Evolutionary conservation across 2,797 vertebrate species (phyloP), one percentile per base, ranked within the genome.

Genomic region (Numenius phaeopus): DNA sequence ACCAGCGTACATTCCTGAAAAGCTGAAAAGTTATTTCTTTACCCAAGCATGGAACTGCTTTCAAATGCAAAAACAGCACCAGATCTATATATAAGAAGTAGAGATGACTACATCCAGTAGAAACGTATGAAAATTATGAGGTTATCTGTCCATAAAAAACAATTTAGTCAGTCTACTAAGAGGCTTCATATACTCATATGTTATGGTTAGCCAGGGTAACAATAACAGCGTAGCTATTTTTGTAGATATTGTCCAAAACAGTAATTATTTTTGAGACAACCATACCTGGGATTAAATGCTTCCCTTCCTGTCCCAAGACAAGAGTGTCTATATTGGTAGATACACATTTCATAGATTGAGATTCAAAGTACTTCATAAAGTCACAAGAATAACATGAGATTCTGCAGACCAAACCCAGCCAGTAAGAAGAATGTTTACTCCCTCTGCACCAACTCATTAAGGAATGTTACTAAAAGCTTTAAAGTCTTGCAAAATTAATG

Each of bases 271-370:
- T 70, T 73, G 32, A n/a, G 14, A 62, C 12, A 42, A 32, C 0
- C 29, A 22, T 20, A 23, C 9, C 44, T 83, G 3, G 5, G 23
- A 61, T 57, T 37, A 76, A 86, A 52, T 24, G 1, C 2, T 42
- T 46, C 8, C 7, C 2, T 7, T 55, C 4, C 32, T 3, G 0
- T 10, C 32, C 10, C 6, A 40, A 49, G 19, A 27, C 27, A 57
- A 30, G 5, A 26, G 3, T 40, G 9, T 32, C 13, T 32, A 8
- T 70, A 55, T 3, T 30, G 3, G 0, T 40, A 65, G 37, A 62
- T 62, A 87, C 19, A 3, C 0, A 16, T 75, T 82, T 64, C 8
- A 47, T 2, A 47, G 14, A 55, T 2, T 61, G 17, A 27, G 4
- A 67, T 52, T 47, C 6, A 2, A 67, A 30, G 3, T 69, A 40